Base-by-base conservation (phyloP, 2,797 vertebrate genomes). In the Chanos chanos region DNA sequence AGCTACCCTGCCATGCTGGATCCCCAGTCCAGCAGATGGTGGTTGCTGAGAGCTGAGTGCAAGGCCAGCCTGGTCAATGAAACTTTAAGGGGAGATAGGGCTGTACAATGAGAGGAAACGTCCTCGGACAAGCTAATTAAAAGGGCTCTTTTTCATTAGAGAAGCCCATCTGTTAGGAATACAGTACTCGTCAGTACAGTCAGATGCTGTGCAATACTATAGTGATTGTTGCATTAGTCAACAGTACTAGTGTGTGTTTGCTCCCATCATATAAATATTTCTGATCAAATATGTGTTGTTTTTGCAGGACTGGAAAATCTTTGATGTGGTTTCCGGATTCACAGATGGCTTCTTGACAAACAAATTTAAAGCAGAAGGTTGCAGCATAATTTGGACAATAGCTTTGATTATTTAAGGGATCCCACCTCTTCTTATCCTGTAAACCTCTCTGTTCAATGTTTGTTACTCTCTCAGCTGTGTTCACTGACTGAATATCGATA, bases 51-150 rank as follows among this genome's bases (percentile, higher is more conserved):
- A 91, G 88, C 87, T 86, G 84, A 78, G 81, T 74, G 70, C 67
- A 77, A 68, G 76, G 78, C 80, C 76, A 83, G 83, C 76, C 83
- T 75, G 79, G 79, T 82, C 88, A 83, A 79, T 84, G 89, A 89
- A 91, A 91, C 80, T 86, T 90, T 89, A 90, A 83, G 77, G 77
- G 81, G 64, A 73, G 79, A 72, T 77, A 84, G 77, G 57, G 48
- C 77, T 83, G 83, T 81, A 77, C 64, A 78, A 87, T 84, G 82
- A 90, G 84, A 89, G 90, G 85, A 89, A 91, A 89, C 78, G 76
- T 89, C 89, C 89, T 90, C 80, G 88, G 89, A 91, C 77, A 82
- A 85, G 83, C 89, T 92, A 90, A 94, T 95, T 94, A 94, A 92
- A 93, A 87, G 84, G 73, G 77, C 77, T 84, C 72, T 90, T 91